These are phyloP conservation scores for Anolis apletophallus DNA, from an alignment of 2,797 vertebrate genomes.

Conservation along the genomic window DNA sequence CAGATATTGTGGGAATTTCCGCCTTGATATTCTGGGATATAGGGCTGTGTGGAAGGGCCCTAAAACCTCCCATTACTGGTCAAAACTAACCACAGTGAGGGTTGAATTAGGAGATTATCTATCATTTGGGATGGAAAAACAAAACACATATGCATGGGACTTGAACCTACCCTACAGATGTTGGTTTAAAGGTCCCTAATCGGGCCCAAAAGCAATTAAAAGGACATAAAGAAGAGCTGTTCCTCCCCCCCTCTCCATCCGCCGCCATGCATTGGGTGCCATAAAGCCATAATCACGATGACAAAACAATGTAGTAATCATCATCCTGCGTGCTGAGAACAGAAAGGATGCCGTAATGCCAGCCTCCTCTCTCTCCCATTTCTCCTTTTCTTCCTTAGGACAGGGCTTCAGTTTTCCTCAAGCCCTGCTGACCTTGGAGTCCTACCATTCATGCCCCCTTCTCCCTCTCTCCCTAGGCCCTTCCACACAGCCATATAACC, in stretches of 20 bases:
- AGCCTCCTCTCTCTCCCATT: constrained; percentile 62
- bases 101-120: background rate
- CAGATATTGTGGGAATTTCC: no score
- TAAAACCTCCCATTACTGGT: constrained; percentile 20
- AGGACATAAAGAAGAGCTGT: background rate
- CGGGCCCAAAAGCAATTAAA: constrained; percentile 40
- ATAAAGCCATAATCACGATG: constrained; percentile 27
- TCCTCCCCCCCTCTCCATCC: background rate
- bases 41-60: no score
- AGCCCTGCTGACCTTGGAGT: constrained; percentile 84
- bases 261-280: constrained; percentile 30
- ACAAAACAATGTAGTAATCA: background rate
- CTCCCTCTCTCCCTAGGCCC: no score
- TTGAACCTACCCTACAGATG: background rate
- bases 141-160: constrained; percentile 34
- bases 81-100: background rate
- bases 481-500: no score
- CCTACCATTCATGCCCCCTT: constrained; percentile 64
- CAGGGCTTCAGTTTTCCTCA: constrained; percentile 79
- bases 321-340: background rate
- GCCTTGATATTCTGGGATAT: no score
- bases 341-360: constrained; percentile 48
- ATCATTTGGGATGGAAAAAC: background rate
- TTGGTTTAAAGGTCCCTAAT: constrained; percentile 51
- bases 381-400: constrained; percentile 62